Evolutionary conservation across 2,113 vertebrate genomes (phyloP).

Genomic region (Rhodinocichla rosea): DNA sequence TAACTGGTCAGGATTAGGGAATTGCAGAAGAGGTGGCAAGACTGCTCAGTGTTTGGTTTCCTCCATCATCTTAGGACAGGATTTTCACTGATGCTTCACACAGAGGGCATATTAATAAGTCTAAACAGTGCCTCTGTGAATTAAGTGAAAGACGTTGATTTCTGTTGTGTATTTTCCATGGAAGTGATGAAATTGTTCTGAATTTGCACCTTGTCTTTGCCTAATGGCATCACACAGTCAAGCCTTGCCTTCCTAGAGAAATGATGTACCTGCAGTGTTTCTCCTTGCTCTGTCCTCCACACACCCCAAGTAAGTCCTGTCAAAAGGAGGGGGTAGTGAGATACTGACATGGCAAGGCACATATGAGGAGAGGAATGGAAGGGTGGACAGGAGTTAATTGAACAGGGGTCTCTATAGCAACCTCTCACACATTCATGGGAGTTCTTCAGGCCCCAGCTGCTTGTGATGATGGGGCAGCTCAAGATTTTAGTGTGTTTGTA

Average conservation of each 20-base stretch:
- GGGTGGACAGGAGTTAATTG: background rate
- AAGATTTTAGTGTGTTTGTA: background rate
- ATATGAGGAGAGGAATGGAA: background rate
- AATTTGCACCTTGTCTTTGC: background rate
- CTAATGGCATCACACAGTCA: rapidly evolving
- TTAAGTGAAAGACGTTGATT: background rate
- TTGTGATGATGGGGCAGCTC: background rate
- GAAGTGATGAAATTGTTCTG: background rate
- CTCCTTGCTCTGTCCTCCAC: background rate
- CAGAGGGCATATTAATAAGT: background rate
- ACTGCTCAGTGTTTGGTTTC: background rate
- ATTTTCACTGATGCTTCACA: background rate
- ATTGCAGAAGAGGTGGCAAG: background rate
- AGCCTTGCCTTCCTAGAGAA: background rate
- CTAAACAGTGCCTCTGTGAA: background rate
- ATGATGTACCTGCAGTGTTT: background rate
- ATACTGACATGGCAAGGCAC: background rate
- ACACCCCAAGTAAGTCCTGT: background rate
- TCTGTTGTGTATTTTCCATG: background rate
- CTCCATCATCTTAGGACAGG: background rate
- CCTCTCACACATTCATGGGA: background rate
- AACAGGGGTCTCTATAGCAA: background rate
- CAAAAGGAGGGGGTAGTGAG: background rate
- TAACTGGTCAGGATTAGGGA: background rate
- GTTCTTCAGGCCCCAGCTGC: background rate